Percentiles rank a stretch among this genome's conserved stretches.
Conservation (phyloP, 2,888 invertebrate genomes). For the Leuctra nigra region DNA sequence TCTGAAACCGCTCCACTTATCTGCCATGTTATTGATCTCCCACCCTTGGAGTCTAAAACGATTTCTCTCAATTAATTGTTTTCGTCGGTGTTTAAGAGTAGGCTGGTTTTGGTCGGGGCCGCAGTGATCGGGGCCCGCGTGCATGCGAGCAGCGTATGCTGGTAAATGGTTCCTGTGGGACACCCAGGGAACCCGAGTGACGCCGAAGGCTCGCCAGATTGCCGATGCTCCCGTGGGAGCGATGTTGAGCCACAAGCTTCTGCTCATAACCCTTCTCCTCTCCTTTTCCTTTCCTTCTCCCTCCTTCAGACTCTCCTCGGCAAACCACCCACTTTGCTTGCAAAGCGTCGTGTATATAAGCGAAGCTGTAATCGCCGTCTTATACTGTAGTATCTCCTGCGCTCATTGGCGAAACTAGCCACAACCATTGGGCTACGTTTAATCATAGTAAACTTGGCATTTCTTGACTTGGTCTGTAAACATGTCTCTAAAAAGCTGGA, state of each 20-base stretch:
- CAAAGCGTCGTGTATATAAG: constrained; percentile 1
- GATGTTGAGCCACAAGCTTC: constrained; percentile 33
- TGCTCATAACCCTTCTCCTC: constrained; percentile 29
- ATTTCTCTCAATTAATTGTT: too few species aligned
- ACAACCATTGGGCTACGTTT: too few species aligned
- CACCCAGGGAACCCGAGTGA: constrained; percentile 18
- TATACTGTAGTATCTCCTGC: too few species aligned
- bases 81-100: too few species aligned
- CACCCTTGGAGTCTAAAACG: too few species aligned
- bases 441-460: too few species aligned
- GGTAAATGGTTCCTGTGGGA: constrained; percentile 22
- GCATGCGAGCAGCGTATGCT: constrained; percentile 1
- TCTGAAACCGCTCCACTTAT: too few species aligned
- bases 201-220: constrained; percentile 23
- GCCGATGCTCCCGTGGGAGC: constrained; percentile 21
- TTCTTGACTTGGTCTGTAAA: too few species aligned
- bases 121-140: neutral
- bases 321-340: neutral
- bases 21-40: too few species aligned
- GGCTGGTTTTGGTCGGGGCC: too few species aligned
- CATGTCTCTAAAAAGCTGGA: too few species aligned
- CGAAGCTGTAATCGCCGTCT: constrained; percentile 1
- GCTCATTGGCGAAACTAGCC: too few species aligned
- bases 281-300: constrained; percentile 23
- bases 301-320: neutral